Base-by-base conservation (phyloP, 2,888 invertebrate genomes). In the Xestia c-nigrum region DNA sequence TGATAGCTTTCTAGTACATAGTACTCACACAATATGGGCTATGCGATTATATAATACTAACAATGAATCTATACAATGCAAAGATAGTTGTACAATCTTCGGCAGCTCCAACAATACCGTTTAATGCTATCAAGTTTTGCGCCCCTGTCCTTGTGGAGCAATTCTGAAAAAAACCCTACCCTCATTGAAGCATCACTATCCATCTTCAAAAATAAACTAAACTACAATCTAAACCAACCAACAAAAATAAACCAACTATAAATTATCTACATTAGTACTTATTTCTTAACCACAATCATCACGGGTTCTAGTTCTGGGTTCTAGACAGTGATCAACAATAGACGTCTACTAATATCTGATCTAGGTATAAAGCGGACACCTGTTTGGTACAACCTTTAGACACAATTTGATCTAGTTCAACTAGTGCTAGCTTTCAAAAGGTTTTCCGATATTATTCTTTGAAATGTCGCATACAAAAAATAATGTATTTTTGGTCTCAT, bases 371-470 rank as follows among this genome's bases (percentile, higher is more conserved):
- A 78, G n/a, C 66, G 38, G 55, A 61, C 84, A 78, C 78, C 40
- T 81, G 64, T 78, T 81, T 38, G 4, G 46, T 65, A 1, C n/a
- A 57, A 70, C 84, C 79, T 84, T 81, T 61, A 63, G 66, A 50
- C 50, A 40, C 38, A 21, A 73, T 79, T 52, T 55, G 65, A 47
- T 72, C 52, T 84, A 72, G 21, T 46, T 40, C 72, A 69, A 83
- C 68, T 43, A 79, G 24, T 83, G 61, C 64, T 65, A 47, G 59
- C 43, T 46, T 16, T n/a, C 46, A 38, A 64, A 43, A 63, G 9
- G 7, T 52, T 67, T 16, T 38, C 19, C 5, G 16, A 40, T 74
- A 52, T 46, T 40, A n/a, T 63, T 38, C 5, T 19, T 52, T 21
- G 19, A 46, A 67, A 66, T n/a, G 16, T 43, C 40, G n/a, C 14